Evolutionary conservation across 2,888 invertebrate genomes (phyloP).

Genomic region (Lepeophtheirus nordmannii): DNA sequence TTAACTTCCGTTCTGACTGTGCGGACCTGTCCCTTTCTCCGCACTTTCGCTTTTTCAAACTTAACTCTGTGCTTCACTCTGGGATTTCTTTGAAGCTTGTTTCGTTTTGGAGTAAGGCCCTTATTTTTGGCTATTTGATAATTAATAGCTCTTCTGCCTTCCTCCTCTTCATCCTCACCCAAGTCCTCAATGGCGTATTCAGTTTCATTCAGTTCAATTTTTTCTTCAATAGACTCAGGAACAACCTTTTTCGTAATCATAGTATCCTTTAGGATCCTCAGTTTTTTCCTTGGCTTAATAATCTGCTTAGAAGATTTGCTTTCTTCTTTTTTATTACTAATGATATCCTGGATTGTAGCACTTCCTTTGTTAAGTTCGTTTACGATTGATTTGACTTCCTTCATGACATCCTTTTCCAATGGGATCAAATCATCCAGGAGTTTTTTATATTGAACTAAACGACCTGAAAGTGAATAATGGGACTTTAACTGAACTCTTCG

Average conservation of each 20-base stretch:
- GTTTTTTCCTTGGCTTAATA: neutral
- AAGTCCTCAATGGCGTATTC: constrained; percentile 15
- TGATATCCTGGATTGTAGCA: neutral
- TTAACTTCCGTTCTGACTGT: constrained; percentile 61
- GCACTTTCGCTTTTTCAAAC: constrained; percentile 75
- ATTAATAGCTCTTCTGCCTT: constrained; percentile 63
- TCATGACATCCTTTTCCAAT: constrained; percentile 49
- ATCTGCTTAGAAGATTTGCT: neutral
- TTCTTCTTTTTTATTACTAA: neutral
- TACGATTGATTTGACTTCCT: constrained; percentile 44
- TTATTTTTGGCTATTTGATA: constrained; percentile 92
- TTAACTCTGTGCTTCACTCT: constrained; percentile 85
- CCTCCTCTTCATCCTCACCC: constrained; percentile 27
- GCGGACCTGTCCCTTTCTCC: constrained; percentile 81
- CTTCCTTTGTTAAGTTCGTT: neutral
- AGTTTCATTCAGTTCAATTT: neutral
- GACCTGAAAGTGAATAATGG: constrained; percentile 68
- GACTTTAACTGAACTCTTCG: constrained; percentile 48
- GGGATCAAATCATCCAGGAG: constrained; percentile 56
- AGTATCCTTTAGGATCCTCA: constrained; percentile 1
- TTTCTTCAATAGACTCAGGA: neutral
- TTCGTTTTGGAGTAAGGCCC: constrained; percentile 73
- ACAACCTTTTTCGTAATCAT: neutral
- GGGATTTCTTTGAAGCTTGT: constrained; percentile 83
- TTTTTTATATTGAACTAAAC: constrained; percentile 62